Evolutionary conservation across 2,888 invertebrate genomes (phyloP).

Genomic region (Aplocera efformata): DNA sequence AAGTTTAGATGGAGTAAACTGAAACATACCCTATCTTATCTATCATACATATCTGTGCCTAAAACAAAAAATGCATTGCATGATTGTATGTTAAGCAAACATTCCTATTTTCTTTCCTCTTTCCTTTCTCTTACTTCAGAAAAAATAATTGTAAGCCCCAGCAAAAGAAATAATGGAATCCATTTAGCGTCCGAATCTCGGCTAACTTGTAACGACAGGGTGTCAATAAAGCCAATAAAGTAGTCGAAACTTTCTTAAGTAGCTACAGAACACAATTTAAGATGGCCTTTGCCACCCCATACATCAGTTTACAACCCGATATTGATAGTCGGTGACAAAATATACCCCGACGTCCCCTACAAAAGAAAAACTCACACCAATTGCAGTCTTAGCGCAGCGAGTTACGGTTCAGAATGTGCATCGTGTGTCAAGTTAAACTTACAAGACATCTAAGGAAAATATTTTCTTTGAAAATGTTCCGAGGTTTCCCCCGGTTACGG

Average conservation of each 20-base stretch:
- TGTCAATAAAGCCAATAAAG: constrained; percentile 73
- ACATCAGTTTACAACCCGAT: constrained; percentile 69
- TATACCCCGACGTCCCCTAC: constrained; percentile 55
- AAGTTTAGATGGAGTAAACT: too few species aligned
- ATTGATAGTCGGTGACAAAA: constrained; percentile 76
- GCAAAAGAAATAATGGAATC: constrained; percentile 8
- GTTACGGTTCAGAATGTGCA: constrained; percentile 29
- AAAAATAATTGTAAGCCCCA: too few species aligned
- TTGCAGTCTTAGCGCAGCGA: constrained; percentile 31
- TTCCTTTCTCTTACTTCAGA: too few species aligned
- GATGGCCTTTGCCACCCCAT: constrained; percentile 69
- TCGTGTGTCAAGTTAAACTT: constrained; percentile 48
- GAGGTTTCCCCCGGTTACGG: constrained; percentile 58
- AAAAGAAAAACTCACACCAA: constrained; percentile 21
- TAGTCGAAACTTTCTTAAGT: constrained; percentile 66
- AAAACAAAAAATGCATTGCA: too few species aligned
- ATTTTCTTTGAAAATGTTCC: constrained; percentile 61
- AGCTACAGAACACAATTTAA: constrained; percentile 66
- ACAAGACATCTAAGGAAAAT: constrained; percentile 63
- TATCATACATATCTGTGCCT: too few species aligned
- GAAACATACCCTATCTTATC: too few species aligned
- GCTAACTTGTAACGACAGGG: constrained; percentile 49
- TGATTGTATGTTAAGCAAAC: too few species aligned
- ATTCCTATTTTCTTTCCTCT: too few species aligned
- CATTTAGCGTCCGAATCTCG: constrained; percentile 16